Conservation (phyloP, 2,113 vertebrate species). For the Prunella fulvescens region DNA sequence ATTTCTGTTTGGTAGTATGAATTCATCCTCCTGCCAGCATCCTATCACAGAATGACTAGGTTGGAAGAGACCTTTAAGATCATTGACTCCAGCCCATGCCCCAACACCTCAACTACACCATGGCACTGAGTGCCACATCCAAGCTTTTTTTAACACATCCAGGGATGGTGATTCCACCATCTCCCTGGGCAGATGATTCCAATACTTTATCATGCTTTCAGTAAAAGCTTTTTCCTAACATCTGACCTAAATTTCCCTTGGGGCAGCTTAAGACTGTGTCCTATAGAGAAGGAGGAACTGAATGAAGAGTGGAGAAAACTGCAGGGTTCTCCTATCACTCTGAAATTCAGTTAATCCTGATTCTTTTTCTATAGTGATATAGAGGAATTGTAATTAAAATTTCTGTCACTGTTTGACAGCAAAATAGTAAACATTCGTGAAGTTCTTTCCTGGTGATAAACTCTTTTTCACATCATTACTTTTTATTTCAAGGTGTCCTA, state of each 20-base stretch:
- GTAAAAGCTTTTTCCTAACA: not conserved
- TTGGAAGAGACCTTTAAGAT: not conserved
- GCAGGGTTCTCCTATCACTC: not conserved
- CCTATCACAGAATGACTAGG: not conserved
- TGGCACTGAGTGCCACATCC: not conserved
- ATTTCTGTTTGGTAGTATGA: not conserved
- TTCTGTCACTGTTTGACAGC: not conserved
- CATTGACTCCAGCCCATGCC: not conserved
- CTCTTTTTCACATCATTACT: not conserved
- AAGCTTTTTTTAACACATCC: too few species aligned
- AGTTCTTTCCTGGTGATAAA: not conserved
- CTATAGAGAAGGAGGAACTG: not conserved
- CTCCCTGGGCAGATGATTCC: accelerated
- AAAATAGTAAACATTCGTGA: not conserved
- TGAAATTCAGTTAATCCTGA: not conserved
- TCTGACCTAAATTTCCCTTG: not conserved
- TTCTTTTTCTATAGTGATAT: not conserved
- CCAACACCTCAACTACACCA: not conserved
- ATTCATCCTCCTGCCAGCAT: not conserved
- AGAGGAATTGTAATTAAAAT: not conserved
- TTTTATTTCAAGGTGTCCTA: slow-evolving; percentile 5
- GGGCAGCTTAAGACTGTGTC: not conserved
- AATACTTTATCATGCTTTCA: not conserved
- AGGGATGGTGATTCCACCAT: too few species aligned
- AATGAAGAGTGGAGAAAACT: not conserved